These are phyloP conservation scores for Atopsyche davidsoni DNA, from an alignment of 1,140 invertebrate species.

Conservation along the genomic window DNA sequence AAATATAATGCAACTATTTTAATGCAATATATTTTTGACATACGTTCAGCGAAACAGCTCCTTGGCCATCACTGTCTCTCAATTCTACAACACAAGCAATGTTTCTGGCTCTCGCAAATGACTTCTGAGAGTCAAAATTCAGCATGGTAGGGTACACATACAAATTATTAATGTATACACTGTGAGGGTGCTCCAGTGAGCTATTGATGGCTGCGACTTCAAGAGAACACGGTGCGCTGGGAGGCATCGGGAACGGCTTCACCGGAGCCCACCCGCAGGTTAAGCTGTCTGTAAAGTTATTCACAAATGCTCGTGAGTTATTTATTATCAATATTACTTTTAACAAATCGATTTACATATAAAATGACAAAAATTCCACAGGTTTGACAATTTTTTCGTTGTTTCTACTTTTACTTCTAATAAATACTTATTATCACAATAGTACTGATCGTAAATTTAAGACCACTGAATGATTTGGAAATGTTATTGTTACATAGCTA, in stretches of 20 bases:
- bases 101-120: conserved; percentile 81
- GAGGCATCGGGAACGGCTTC: conserved; percentile 75
- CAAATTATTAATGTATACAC: conserved; percentile 77
- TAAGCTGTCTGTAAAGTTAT: conserved; percentile 61
- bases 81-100: conserved; percentile 85
- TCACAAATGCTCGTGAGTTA: not conserved
- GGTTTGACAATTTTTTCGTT: too few relatives aligned
- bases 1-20: conserved; percentile 1
- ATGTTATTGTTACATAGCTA: too few relatives aligned
- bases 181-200: conserved; percentile 69
- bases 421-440: too few relatives aligned
- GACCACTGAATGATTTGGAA: too few relatives aligned
- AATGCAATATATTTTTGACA: conserved; percentile 18
- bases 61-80: conserved; percentile 68
- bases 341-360: too few relatives aligned
- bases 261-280: conserved; percentile 73
- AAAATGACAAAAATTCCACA: too few relatives aligned
- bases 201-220: conserved; percentile 79
- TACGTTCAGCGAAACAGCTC: conserved; percentile 64
- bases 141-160: conserved; percentile 84
- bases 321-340: not conserved
- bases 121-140: conserved; percentile 88
- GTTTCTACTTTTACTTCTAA: too few relatives aligned
- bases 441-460: too few relatives aligned
- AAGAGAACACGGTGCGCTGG: conserved; percentile 63